Conservation (phyloP, 2,113 vertebrate genomes). For the Dendropsophus ebraccatus region DNA sequence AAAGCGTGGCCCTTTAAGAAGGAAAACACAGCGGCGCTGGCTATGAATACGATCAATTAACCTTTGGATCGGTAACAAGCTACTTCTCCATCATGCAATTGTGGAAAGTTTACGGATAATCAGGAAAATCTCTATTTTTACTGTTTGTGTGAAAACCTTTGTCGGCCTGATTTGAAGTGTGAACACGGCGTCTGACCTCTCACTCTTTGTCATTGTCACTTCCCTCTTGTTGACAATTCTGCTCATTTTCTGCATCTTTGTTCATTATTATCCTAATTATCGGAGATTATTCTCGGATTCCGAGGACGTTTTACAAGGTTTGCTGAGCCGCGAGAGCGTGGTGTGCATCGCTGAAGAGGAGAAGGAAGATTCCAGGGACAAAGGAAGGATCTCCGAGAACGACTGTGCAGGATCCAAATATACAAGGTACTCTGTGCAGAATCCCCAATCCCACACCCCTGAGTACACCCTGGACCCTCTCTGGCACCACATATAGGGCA, state of each 20-base stretch:
- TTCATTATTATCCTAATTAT: background rate
- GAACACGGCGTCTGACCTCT: background rate
- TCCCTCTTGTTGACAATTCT: background rate
- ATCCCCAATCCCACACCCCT: too few species aligned
- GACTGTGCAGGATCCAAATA: too few species aligned
- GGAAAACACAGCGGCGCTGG: too few species aligned
- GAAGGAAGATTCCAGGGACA: background rate
- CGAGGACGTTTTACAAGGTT: background rate
- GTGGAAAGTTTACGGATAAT: background rate
- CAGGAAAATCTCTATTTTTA: background rate
- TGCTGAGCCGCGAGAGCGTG: background rate
- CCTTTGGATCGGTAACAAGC: background rate
- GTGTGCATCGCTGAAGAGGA: background rate
- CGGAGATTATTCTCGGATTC: background rate
- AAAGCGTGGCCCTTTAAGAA: too few species aligned
- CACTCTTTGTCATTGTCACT: background rate
- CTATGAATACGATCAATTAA: background rate
- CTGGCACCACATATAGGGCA: too few species aligned
- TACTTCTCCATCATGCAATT: background rate
- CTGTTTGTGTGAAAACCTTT: background rate
- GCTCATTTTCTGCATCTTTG: background rate
- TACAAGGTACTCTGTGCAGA: too few species aligned
- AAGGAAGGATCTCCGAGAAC: background rate
- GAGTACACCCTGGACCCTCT: too few species aligned
- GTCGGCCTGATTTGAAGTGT: background rate